Base-by-base conservation (phyloP, 2,888 invertebrate genomes). In the Phragmatobia fuliginosa region DNA sequence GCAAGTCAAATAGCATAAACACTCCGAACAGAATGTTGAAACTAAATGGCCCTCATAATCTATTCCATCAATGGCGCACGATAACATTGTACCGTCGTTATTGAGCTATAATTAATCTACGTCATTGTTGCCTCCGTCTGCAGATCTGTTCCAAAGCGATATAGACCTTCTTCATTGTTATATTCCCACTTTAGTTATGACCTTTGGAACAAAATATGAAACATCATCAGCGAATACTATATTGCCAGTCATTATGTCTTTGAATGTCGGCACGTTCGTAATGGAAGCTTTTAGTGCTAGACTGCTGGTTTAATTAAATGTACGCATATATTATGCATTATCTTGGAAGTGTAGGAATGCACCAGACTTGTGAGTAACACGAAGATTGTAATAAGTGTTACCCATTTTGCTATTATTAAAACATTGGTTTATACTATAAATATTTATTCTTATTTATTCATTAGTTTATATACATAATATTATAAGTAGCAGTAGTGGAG, bases 31-130 rank as follows among this genome's bases (percentile, higher is more conserved):
- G 76, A 80, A 85, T 81, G 77, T 86, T 82, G 83, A 80, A 80
- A 77, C 77, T 85, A 84, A 85, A 85, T 82, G 82, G 83, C 78
- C 82, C 85, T 85, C 85, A 85, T 88, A 87, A 88, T 88, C 86
- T 87, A 85, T 84, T 84, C 87, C 82, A 88, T 91, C 88, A 87
- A 87, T 88, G 84, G 85, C 86, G 85, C 83, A 84, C 86, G 88
- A 90, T 90, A 90, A 89, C 87, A 88, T 88, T 88, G 90, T 90
- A 83, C 85, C 85, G 85, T 89, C 90, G 88, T 91, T 90, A 92
- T 90, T 90, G 88, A 87, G 83, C 83, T 83, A 88, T 92, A 92
- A 92, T 92, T 93, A 93, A 93, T 92, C 93, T 89, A 87, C 87
- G 90, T 90, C 92, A 88, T 88, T 89, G 88, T 88, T 89, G 86